These are phyloP conservation scores for Papilio polyxenes DNA, from an alignment of 1,140 invertebrate genomes.

Conservation along the genomic window DNA sequence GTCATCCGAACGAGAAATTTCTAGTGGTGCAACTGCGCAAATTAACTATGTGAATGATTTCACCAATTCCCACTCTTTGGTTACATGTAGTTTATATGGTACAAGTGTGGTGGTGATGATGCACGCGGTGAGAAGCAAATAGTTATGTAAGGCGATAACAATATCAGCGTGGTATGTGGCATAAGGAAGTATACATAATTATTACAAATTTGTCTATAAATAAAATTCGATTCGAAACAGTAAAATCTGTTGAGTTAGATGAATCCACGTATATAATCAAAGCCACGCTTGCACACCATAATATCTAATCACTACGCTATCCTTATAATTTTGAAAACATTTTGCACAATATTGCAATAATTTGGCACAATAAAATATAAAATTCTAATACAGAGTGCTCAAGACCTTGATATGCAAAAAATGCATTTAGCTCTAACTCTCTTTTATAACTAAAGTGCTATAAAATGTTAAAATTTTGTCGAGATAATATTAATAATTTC, in stretches of 20 bases:
- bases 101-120: constrained; percentile 39
- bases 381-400: too few species aligned
- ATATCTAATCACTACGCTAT: neutral
- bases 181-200: neutral
- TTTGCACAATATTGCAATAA: neutral
- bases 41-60: constrained; percentile 44
- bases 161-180: constrained; percentile 46
- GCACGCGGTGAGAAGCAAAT: constrained; percentile 45
- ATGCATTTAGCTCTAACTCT: neutral
- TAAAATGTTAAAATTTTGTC: neutral
- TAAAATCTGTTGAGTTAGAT: neutral
- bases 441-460: neutral
- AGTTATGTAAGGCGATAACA: constrained; percentile 57
- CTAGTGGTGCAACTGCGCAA: constrained; percentile 62
- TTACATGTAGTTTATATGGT: constrained; percentile 36
- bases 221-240: constrained; percentile 42
- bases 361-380: too few species aligned
- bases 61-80: constrained; percentile 26
- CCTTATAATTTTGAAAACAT: neutral
- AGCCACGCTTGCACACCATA: neutral
- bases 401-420: too few species aligned
- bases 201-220: constrained; percentile 45
- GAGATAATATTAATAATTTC: neutral
- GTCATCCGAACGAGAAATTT: constrained; percentile 44
- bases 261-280: neutral